Base-by-base conservation (phyloP, 2,113 vertebrate species). In the Theristicus caerulescens region DNA sequence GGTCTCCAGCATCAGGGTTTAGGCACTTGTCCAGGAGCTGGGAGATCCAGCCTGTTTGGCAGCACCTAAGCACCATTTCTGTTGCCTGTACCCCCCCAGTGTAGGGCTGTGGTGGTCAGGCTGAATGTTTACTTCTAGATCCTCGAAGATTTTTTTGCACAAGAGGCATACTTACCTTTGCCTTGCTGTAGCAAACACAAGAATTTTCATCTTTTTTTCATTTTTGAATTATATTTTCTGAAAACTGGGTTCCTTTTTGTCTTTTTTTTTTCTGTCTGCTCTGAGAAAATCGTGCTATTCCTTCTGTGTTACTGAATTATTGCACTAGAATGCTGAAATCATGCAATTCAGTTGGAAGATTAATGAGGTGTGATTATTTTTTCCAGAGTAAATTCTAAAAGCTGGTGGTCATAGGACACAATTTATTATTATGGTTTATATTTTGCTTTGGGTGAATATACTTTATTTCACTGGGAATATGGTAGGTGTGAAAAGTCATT, bases 381-480 rank as follows among this genome's bases (percentile, higher is more conserved):
- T 94, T 49, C 27, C 49, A 64, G 72, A 55, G 21, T 71, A 89
- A 89, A 59, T 87, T 72, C 65, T 82, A 69, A 94, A 97, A 95
- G 46, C 62, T 78, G 58, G 25, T 85, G 26, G 27, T 79, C 66
- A 58, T 20, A 62, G 54, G 32, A 91, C 25, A 16, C 20, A 26
- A 24, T 79, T 89, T 81, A 38, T 73, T 93, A 24, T 42, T 65
- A 25, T 27, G 44, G 9, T 64, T 93, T 64, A 40, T 81, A 65
- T 70, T 84, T 90, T 82, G 40, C 27, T 82, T 92, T 55, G 49
- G 31, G 21, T 51, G 51, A 93, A 84, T 77, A 29, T 54, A 47
- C 61, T 79, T 70, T 21, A 59, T 95, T 92, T 69, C 42, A 49
- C 5, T 47, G 65, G 21, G 27, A 88, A 64, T 59, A 59, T 1